These are phyloP conservation scores for Etheostoma spectabile DNA, from an alignment of 2,113 vertebrate genomes.

Conservation along the genomic window DNA sequence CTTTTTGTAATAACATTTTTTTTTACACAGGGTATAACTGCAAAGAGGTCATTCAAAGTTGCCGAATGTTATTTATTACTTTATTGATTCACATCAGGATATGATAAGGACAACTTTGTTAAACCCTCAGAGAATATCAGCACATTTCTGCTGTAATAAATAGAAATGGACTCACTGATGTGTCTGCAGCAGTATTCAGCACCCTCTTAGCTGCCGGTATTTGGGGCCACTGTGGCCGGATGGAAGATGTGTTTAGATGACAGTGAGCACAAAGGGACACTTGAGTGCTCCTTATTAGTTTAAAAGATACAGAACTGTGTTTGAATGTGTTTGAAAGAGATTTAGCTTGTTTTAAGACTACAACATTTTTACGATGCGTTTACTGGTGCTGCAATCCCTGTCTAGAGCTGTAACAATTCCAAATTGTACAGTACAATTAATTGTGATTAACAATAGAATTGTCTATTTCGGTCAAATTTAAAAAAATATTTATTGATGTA, in stretches of 20 bases:
- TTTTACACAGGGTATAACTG: background rate
- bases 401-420: too few relatives aligned
- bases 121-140: constrained; percentile 29
- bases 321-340: constrained; percentile 1
- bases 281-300: constrained; percentile 37
- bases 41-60: constrained; percentile 25
- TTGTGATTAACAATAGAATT: too few relatives aligned
- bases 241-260: constrained; percentile 13
- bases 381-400: background rate
- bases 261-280: constrained; percentile 29
- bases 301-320: background rate
- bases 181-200: constrained; percentile 1
- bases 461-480: too few relatives aligned
- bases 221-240: constrained; percentile 1
- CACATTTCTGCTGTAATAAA: constrained; percentile 15
- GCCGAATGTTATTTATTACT: constrained; percentile 4
- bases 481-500: too few relatives aligned
- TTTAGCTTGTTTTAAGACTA: background rate
- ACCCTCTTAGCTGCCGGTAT: constrained; percentile 1
- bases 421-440: too few relatives aligned
- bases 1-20: constrained; percentile 12
- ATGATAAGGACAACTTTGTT: constrained; percentile 18
- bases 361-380: background rate
- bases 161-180: background rate
- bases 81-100: constrained; percentile 22